Percentiles rank a stretch among this genome's conserved stretches.
These are phyloP conservation scores for Sepioteuthis lessoniana DNA, from an alignment of 2,888 invertebrate genomes.

Conservation along the genomic window DNA sequence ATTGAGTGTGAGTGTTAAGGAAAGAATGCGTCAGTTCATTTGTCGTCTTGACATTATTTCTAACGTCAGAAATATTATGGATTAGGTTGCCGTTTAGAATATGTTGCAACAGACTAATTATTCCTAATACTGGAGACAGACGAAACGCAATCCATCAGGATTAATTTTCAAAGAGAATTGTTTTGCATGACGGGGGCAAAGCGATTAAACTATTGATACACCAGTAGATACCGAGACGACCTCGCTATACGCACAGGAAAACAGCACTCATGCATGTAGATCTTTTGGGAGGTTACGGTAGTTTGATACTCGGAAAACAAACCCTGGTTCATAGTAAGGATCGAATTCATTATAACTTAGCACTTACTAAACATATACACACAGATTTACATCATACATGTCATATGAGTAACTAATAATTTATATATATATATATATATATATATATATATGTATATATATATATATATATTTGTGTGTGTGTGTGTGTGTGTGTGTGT, in stretches of 20 bases:
- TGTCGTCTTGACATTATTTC: not conserved
- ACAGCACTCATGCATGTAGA: not conserved
- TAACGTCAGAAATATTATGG: not conserved
- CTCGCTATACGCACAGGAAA: not conserved
- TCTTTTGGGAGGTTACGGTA: not conserved
- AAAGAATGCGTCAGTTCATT: not conserved
- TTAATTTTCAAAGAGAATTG: slow-evolving; percentile 33
- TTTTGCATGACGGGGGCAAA: not conserved
- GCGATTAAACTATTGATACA: not conserved
- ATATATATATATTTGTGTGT: no score
- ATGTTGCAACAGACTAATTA: not conserved
- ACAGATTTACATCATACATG: no score
- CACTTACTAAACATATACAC: no score
- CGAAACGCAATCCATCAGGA: not conserved
- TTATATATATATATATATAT: no score
- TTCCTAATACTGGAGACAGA: not conserved
- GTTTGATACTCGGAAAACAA: not conserved
- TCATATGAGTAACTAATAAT: no score
- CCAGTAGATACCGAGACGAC: not conserved
- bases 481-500: no score
- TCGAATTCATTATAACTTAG: not conserved
- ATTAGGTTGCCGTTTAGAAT: not conserved
- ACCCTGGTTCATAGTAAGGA: not conserved
- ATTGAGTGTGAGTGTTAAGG: not conserved
- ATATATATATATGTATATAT: no score